Percentiles rank a stretch among this genome's conserved stretches.
Conservation (phyloP, 2,113 vertebrate genomes). For the Myotis lucifugus region DNA sequence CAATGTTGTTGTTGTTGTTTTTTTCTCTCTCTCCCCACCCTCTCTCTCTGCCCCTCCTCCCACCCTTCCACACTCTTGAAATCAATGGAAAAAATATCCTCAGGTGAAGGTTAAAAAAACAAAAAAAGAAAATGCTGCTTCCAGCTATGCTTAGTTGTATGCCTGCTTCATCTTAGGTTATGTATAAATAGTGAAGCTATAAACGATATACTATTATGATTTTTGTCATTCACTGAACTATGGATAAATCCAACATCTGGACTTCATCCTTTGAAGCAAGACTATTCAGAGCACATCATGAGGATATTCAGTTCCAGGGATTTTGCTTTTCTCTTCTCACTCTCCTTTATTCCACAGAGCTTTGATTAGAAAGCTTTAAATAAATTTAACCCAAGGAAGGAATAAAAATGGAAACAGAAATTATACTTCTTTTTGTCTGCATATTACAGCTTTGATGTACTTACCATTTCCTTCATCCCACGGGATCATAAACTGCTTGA, state of each 20-base stretch:
- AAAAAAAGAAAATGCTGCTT: conserved; percentile 25
- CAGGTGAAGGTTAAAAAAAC: no score
- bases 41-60: no score
- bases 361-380: conserved; percentile 57
- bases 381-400: conserved; percentile 64
- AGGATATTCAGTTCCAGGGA: neutral
- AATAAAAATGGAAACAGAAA: conserved; percentile 68
- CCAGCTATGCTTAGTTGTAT: neutral
- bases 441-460: neutral
- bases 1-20: no score
- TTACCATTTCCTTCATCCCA: conserved; percentile 3
- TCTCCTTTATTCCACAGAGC: conserved; percentile 22
- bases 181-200: neutral
- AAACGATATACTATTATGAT: neutral
- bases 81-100: no score
- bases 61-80: no score
- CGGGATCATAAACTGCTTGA: conserved; percentile 23
- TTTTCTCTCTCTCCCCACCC: no score
- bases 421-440: conserved; percentile 44
- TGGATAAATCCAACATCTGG: conserved; percentile 29
- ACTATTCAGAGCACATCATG: conserved; percentile 15
- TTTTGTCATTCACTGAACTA: conserved; percentile 15
- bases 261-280: neutral
- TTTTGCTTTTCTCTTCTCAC: conserved; percentile 3
- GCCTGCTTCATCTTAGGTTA: neutral